Percentiles rank a stretch among this genome's conserved stretches.
Conservation (phyloP, 2,888 invertebrate genomes). For the Chromoteleia sp. region DNA sequence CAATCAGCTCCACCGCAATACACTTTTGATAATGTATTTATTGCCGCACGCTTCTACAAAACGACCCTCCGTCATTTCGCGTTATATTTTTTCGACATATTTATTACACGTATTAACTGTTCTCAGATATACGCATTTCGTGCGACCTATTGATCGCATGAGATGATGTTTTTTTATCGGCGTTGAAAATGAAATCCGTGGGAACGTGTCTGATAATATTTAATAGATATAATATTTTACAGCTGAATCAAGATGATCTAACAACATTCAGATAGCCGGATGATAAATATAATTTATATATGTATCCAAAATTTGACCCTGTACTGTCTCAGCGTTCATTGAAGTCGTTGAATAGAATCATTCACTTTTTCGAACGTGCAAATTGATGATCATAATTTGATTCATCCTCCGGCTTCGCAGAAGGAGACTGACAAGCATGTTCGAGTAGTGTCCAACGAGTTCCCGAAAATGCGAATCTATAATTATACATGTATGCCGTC, state of each 20-base stretch:
- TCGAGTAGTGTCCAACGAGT: conserved; percentile 76
- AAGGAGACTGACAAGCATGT: conserved; percentile 76
- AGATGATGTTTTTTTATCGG: conserved; percentile 18
- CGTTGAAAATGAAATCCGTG: conserved; percentile 41
- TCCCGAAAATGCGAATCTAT: conserved; percentile 81
- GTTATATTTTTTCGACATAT: conserved; percentile 34
- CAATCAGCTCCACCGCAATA: conserved; percentile 74
- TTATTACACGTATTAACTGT: conserved; percentile 40
- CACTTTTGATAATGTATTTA: conserved; percentile 66
- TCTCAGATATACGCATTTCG: conserved; percentile 25
- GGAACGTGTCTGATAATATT: conserved; percentile 43
- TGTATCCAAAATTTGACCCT: conserved; percentile 16
- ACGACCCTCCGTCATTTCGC: conserved; percentile 28
- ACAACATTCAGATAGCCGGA: conserved; percentile 15
- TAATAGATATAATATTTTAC: conserved; percentile 28
- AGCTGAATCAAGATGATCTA: conserved; percentile 30
- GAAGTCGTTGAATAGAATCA: conserved; percentile 58
- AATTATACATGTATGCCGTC: conserved; percentile 79
- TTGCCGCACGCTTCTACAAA: conserved; percentile 52
- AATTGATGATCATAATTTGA: conserved; percentile 70
- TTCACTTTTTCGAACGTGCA: conserved; percentile 50
- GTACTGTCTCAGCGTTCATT: conserved; percentile 30
- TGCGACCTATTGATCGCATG: conserved; percentile 17
- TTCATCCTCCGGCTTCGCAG: conserved; percentile 63
- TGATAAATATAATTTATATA: conserved; percentile 28